Evolutionary conservation across 2,888 invertebrate genomes (phyloP), one percentile per base, ranked within the genome.

Genomic region (Pyralis farinalis): DNA sequence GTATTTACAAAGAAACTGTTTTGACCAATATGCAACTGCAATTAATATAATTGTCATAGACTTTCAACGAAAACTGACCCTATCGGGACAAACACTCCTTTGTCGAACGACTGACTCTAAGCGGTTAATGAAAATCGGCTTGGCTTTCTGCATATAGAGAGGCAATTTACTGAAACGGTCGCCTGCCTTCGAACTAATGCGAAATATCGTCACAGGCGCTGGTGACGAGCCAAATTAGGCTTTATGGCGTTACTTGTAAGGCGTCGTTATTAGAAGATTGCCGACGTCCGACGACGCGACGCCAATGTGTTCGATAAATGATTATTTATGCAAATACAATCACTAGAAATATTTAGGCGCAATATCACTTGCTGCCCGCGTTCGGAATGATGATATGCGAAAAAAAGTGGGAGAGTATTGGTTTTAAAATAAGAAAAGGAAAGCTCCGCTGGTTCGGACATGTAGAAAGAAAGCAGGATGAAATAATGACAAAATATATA

Each of bases 91-190:
- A 63, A 60, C 61, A 69, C 54, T 66, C 60, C 65, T 66, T 66
- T 71, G 68, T 68, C 63, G 55, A 53, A 51, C 51, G 50, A 63
- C 58, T 55, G 63, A 55, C 58, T 66, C 58, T 58, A 66, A 71
- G 58, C 71, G 63, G 64, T 78, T 81, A 83, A 82, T 82, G 80
- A 83, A 83, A 82, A 81, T 80, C 80, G 71, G 69, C 66, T 73
- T 63, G 60, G 74, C 68, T 82, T 76, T 80, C 76, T 80, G 83
- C 82, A 83, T 83, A 82, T 74, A 80, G 79, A 81, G 74, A 73
- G 78, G 76, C 69, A 76, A 78, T 82, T 82, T 78, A 72, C 67
- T 76, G 63, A 72, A 78, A 79, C 69, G 71, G 65, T 71, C 72
- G 54, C 55, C 63, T 63, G 69, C 69, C 67, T 74, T 71, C 64